Evolutionary conservation across 2,113 vertebrate genomes (phyloP).

Genomic region (Phylloscopus trochilus): DNA sequence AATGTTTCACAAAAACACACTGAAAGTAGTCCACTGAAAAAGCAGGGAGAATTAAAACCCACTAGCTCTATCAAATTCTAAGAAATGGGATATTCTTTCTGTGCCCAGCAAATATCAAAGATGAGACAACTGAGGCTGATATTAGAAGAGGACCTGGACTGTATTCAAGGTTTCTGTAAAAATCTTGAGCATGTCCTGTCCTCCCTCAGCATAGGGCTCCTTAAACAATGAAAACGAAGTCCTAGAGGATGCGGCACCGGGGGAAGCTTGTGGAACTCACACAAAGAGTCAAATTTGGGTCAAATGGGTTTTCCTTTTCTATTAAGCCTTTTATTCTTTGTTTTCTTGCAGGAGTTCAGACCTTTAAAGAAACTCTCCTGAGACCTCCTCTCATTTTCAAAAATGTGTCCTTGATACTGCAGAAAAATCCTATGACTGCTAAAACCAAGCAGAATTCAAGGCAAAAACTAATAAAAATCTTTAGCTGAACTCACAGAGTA

Average conservation of each 20-base stretch:
- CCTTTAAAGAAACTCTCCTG: not conserved
- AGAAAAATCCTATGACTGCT: not conserved
- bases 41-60: not conserved
- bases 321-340: not conserved
- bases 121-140: not conserved
- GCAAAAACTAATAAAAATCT: not conserved
- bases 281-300: not conserved
- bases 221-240: not conserved
- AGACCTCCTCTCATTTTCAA: not conserved
- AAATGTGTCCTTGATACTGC: not conserved
- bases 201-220: not conserved
- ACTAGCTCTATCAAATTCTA: not conserved
- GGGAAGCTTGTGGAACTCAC: not conserved
- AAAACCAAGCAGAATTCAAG: not conserved
- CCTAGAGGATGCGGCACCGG: not conserved
- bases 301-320: not conserved
- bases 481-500: not conserved
- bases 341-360: not conserved
- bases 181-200: not conserved
- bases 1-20: not conserved
- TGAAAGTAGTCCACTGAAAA: not conserved
- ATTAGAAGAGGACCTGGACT: not conserved
- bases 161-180: not conserved
- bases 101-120: not conserved
- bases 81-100: not conserved